phyloP scores from a whole-genome alignment of 1,140 invertebrate species.

The Nasonia longicornis region DNA sequence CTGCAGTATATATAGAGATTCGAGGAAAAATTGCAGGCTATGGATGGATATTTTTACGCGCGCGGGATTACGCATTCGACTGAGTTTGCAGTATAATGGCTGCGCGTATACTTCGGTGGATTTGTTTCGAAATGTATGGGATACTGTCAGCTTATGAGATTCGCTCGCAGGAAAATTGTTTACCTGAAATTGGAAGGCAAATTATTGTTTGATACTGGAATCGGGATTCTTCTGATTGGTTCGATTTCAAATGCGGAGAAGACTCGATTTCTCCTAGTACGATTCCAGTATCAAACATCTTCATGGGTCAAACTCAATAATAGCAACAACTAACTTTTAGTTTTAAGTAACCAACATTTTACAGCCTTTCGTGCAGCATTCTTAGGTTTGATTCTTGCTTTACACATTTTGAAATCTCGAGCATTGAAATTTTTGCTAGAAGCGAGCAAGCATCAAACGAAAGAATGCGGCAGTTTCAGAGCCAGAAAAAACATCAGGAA shows the following conservation, averaged over 20 bases:
- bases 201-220: too few relatives aligned
- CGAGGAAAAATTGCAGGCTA: constrained; percentile 13
- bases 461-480: constrained; percentile 18
- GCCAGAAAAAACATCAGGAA: constrained; percentile 8
- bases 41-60: constrained; percentile 10
- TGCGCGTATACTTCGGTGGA: not conserved
- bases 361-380: not conserved
- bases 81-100: not conserved
- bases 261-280: too few relatives aligned
- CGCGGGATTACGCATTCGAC: not conserved
- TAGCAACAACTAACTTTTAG: not conserved
- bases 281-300: too few relatives aligned
- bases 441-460: not conserved
- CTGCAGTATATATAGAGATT: not conserved
- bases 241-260: too few relatives aligned
- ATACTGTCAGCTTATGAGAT: constrained; percentile 30
- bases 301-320: too few relatives aligned
- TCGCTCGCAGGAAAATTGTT: not conserved
- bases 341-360: not conserved
- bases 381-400: not conserved
- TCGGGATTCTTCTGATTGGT: too few relatives aligned
- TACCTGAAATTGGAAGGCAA: not conserved
- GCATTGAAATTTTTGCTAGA: not conserved
- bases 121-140: not conserved
- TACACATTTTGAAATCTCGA: too few relatives aligned